phyloP scores from a whole-genome alignment of 2,113 vertebrate genomes.

The Corvus cornix region DNA sequence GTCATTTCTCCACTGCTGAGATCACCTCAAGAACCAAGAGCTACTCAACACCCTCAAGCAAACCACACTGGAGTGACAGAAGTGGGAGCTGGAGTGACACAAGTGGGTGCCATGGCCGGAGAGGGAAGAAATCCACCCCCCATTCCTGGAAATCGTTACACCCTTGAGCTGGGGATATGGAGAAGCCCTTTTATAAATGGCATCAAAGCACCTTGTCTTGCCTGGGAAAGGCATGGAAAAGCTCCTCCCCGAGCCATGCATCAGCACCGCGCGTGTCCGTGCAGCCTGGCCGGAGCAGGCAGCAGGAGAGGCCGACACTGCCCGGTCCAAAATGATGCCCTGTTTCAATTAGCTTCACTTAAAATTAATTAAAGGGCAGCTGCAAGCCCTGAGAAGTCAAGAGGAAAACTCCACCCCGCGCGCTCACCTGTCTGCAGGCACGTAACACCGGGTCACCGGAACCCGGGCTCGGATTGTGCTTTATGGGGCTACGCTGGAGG shows the following conservation, averaged over 20 bases:
- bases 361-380: slow-evolving; percentile 62
- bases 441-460: not conserved
- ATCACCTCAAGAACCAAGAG: not conserved
- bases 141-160: accelerated
- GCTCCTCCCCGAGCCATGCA: not conserved
- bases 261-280: accelerated
- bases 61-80: not conserved
- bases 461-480: accelerated
- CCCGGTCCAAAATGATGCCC: not conserved
- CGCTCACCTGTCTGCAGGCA: slow-evolving; percentile 52
- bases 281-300: not conserved
- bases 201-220: not conserved
- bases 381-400: not conserved
- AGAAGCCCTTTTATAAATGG: not conserved
- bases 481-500: not conserved
- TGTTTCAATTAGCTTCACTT: slow-evolving; percentile 38
- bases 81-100: not conserved
- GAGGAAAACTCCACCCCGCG: slow-evolving; percentile 27
- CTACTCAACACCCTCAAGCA: not conserved
- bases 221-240: not conserved
- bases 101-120: accelerated
- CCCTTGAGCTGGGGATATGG: not conserved
- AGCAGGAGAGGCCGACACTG: not conserved
- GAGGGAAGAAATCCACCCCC: not conserved
- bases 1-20: not conserved